Conservation (phyloP, 2,113 vertebrate species). For the Labeo rohita region DNA sequence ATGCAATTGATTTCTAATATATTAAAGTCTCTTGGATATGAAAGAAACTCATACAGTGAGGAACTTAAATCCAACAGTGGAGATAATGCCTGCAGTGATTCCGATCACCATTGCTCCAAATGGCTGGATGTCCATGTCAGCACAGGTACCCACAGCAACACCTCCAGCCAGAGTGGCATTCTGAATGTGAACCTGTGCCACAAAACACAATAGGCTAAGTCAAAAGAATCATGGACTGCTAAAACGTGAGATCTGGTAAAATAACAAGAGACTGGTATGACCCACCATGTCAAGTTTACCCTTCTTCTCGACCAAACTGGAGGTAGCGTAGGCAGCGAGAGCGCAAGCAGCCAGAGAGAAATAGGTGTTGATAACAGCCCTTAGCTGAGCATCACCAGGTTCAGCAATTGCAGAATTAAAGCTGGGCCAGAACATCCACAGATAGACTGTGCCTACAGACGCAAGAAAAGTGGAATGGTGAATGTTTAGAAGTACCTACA, state of each 20-base stretch:
- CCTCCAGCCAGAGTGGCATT: constrained; percentile 95
- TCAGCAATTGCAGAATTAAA: constrained; percentile 90
- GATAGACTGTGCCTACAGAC: constrained; percentile 74
- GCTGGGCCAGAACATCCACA: constrained; percentile 98
- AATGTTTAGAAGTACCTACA: not conserved
- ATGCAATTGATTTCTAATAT: not conserved
- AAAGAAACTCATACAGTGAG: constrained; percentile 78
- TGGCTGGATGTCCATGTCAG: constrained; percentile 83
- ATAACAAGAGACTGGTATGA: not conserved
- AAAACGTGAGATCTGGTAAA: constrained; percentile 5
- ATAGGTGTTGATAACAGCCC: constrained; percentile 90
- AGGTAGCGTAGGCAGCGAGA: constrained; percentile 84
- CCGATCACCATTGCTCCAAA: constrained; percentile 88
- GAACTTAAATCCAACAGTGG: constrained; percentile 87
- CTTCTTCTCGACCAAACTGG: constrained; percentile 84
- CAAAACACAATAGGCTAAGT: not conserved
- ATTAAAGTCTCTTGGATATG: not conserved
- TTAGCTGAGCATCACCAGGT: not conserved
- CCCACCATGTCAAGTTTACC: constrained; percentile 94
- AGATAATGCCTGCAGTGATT: constrained; percentile 82
- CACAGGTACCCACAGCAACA: constrained; percentile 93
- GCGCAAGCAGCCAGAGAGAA: constrained; percentile 87
- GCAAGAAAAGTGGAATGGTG: not conserved
- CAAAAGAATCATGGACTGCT: not conserved
- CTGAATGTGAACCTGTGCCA: constrained; percentile 90